phyloP scores from a whole-genome alignment of 1,140 invertebrate genomes.

The Caerostris extrusa region DNA sequence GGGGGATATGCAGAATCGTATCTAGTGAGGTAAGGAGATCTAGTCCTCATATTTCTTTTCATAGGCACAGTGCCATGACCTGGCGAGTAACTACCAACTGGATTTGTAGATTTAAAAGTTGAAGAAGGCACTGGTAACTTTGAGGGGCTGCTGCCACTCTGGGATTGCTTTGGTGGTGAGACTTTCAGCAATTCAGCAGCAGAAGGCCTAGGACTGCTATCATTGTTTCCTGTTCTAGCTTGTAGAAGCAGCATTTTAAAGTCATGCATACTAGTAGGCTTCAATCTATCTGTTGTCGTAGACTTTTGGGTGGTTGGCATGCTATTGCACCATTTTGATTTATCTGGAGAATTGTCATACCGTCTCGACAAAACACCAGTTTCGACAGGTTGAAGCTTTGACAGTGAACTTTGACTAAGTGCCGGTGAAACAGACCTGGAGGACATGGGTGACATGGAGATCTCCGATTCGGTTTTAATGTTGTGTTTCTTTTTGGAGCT shows the following conservation, averaged over 20 bases:
- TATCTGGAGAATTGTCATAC: background rate
- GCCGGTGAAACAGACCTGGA: constrained; percentile 76
- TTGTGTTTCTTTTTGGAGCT: constrained; percentile 79
- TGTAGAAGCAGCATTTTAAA: constrained; percentile 91
- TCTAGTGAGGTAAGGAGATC: constrained; percentile 67
- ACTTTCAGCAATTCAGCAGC: constrained; percentile 91
- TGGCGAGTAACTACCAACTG: background rate
- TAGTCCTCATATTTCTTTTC: constrained; percentile 61
- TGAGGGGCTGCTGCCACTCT: background rate
- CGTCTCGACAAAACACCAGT: constrained; percentile 46
- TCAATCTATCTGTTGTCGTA: constrained; percentile 83
- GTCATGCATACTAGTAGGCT: constrained; percentile 83
- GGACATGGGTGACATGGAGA: constrained; percentile 76
- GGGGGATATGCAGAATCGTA: constrained; percentile 77
- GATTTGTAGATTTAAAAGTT: background rate
- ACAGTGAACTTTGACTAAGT: constrained; percentile 34
- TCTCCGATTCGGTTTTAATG: constrained; percentile 78
- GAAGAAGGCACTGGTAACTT: background rate
- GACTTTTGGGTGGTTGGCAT: constrained; percentile 80
- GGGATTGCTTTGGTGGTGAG: constrained; percentile 80
- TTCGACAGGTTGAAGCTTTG: constrained; percentile 55
- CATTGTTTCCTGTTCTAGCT: constrained; percentile 84
- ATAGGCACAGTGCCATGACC: constrained; percentile 65
- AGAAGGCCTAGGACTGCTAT: constrained; percentile 85
- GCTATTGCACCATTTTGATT: constrained; percentile 33